Evolutionary conservation across 1,140 invertebrate species (phyloP).

Genomic region (Lerema accius): DNA sequence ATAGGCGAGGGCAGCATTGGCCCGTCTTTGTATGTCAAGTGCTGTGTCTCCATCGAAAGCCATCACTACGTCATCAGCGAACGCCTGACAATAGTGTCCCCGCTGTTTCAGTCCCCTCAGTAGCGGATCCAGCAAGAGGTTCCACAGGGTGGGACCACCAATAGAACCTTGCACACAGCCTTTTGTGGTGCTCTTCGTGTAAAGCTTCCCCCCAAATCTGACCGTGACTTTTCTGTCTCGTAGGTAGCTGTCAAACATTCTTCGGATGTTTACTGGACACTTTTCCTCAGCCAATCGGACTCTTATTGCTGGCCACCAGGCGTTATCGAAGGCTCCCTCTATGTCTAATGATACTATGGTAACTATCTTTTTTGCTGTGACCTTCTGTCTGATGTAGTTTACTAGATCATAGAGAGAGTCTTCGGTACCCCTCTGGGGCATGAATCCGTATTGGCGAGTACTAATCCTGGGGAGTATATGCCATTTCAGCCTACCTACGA

Average conservation of each 20-base stretch:
- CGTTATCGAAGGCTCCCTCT: background rate
- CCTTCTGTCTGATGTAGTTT: background rate
- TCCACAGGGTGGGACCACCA: background rate
- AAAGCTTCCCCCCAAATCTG: background rate
- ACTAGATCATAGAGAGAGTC: slow-evolving; percentile 1
- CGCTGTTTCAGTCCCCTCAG: background rate
- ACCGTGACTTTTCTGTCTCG: background rate
- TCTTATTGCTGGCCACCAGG: background rate
- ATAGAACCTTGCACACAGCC: background rate
- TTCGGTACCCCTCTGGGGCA: background rate
- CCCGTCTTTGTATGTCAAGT: background rate
- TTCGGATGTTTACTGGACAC: background rate
- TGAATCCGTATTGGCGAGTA: slow-evolving; percentile 2
- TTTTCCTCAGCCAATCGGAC: background rate
- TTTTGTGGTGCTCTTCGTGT: background rate
- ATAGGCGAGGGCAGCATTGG: background rate
- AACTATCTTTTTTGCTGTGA: background rate
- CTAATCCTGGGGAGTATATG: background rate
- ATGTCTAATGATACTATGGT: background rate
- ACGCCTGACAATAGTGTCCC: background rate
- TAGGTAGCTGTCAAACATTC: background rate
- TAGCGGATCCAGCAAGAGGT: background rate
- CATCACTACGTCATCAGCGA: background rate
- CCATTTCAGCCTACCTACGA: slow-evolving; percentile 1
- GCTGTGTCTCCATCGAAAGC: background rate